A percentile compares a stretch with the other conserved stretches of the same genome.
These are phyloP conservation scores for Drosophila maculinotata DNA, from an alignment of 2,888 invertebrate genomes.

Conservation along the genomic window DNA sequence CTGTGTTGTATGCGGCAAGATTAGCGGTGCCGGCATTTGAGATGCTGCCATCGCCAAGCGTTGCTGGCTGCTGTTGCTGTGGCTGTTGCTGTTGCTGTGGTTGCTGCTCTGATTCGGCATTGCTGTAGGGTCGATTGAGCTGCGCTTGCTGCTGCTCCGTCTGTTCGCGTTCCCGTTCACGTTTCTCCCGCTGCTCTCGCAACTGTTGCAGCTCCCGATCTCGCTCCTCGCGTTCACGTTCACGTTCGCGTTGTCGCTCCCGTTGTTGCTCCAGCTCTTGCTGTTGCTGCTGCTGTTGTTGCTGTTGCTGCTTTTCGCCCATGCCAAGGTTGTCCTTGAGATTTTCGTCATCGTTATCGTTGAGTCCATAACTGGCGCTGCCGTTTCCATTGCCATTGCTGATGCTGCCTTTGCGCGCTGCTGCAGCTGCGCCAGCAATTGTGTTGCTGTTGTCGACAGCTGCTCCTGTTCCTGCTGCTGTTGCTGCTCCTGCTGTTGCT, in stretches of 20 bases:
- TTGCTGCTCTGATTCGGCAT: conserved; percentile 42
- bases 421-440: conserved; percentile 56
- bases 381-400: conserved; percentile 47
- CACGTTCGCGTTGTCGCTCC: conserved; percentile 55
- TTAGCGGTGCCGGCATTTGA: conserved; percentile 65
- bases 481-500: conserved; percentile 29
- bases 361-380: conserved; percentile 76
- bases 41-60: conserved; percentile 51
- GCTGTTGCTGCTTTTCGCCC: conserved; percentile 82
- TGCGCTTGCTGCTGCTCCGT: conserved; percentile 66
- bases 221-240: conserved; percentile 56
- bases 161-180: conserved; percentile 67
- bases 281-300: conserved; percentile 62
- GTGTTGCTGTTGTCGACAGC: conserved; percentile 39
- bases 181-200: conserved; percentile 65
- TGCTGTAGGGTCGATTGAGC: conserved; percentile 58
- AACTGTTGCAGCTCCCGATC: conserved; percentile 56
- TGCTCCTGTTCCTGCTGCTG: conserved; percentile 36
- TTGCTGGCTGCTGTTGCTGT: conserved; percentile 33
- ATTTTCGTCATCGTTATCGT: conserved; percentile 84
- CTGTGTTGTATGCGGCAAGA: conserved; percentile 77
- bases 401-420: conserved; percentile 49
- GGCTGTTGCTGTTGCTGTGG: conserved; percentile 21
- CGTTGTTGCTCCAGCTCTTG: conserved; percentile 54
- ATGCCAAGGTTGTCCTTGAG: conserved; percentile 84